Evolutionary conservation across 2,888 invertebrate species (phyloP), one percentile per base, ranked within the genome.

Genomic region (Chouioia cunea): DNA sequence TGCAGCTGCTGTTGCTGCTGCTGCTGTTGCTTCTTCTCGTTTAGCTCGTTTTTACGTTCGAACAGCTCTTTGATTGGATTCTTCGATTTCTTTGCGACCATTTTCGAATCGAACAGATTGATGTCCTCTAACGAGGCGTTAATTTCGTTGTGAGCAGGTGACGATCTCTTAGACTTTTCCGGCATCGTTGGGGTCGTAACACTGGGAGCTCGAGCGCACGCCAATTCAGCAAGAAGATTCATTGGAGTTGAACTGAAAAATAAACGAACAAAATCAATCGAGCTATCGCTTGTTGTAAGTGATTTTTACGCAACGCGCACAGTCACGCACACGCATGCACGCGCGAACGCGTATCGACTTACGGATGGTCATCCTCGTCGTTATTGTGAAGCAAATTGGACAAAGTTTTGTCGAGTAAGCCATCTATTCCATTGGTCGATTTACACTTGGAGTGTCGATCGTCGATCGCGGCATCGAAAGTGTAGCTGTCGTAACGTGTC

Each of bases 61-160:
- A 85, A 85, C 2, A 85, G 74, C 63, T 85, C 85, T 64, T 82
- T 83, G 20, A 85, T 85, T 0, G 85, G 81, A 59, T 85, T 85
- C 2, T 82, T 78, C 10, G 75, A 8, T 52, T 83, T 85, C 52
- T 81, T 83, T n/a, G n/a, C 2, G 36, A n/a, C 8, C 14, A 27
- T 10, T 22, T 22, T 4, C 50, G 14, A 1, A 18, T 46, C 23
- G 52, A 4, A 1, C 63, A 43, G 15, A 0, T 67, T 53, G 1
- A 18, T n/a, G 0, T 70, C 22, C 1, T 77, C 73, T 8, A 10
- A 0, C 44, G 22, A 1, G 15, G n/a, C 2, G 16, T 62, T 52
- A 15, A 20, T 16, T 54, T 47, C 44, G 6, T 43, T 50, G 22
- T 22, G 53, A 0, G 20, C 60, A 6, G 66, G 54, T 2, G 62